Base-by-base conservation (phyloP, 1,140 invertebrate genomes). In the Drosophila simulans region DNA sequence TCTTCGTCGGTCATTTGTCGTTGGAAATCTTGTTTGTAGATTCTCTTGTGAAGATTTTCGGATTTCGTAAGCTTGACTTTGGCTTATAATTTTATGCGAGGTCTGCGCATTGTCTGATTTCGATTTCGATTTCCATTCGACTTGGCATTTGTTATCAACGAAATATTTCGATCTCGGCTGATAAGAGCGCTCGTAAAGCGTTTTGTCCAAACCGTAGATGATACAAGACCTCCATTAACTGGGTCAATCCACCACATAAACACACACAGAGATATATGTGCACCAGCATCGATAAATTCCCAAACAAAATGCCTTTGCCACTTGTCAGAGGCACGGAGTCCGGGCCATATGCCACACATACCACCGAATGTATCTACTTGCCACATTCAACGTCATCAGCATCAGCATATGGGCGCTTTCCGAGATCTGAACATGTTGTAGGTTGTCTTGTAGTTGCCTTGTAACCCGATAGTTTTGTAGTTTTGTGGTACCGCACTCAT, bases 401-500 rank as follows among this genome's bases (percentile, higher is more conserved):
- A 86, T 85, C 83, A 82, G 62, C 82, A 82, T 88, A 86, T 83
- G 79, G 79, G 62, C 75, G 59, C 83, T 60, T 35, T 72, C 39
- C 55, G 42, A 64, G 65, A 76, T 75, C 65, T 69, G 71, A 86
- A 86, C 83, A 86, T 86, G 84, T 88, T 86, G 83, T 86, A 89
- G 79, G 83, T 83, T 89, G 85, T 89, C 84, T 89, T 89, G 84
- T 89, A 73, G 79, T 83, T 82, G 84, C 79, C 83, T 73, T 86
- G 83, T 86, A 86, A 86, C 80, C 56, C 59, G 83, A 86, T 86
- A 86, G 84, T 86, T 86, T 86, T 86, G 84, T 86, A 86, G 79
- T 83, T 88, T 88, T 88, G 79, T 88, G 80, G 83, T 88, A 88
- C 84, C 83, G 84, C 80, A 88, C 84, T 88, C 84, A 88, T 88